These are phyloP conservation scores for Hyalella azteca DNA, from an alignment of 2,888 invertebrate species.

Conservation along the genomic window DNA sequence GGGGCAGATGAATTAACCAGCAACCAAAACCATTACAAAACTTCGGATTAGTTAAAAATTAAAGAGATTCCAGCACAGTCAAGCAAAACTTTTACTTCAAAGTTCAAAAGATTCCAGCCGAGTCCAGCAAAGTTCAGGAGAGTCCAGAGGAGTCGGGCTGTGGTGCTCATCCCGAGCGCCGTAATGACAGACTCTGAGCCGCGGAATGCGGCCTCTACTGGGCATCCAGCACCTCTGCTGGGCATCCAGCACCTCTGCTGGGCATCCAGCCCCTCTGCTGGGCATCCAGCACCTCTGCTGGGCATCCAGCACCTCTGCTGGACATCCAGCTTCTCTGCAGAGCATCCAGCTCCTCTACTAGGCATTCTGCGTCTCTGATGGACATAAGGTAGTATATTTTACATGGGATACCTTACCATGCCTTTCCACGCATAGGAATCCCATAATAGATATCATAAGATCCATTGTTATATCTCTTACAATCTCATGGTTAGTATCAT, in stretches of 20 bases:
- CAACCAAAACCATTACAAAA: too few species aligned
- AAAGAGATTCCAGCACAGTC: too few species aligned
- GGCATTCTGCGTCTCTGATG: background rate
- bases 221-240: background rate
- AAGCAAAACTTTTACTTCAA: too few species aligned
- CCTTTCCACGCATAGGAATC: too few species aligned
- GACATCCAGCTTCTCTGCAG: background rate
- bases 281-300: background rate
- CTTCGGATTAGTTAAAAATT: too few species aligned
- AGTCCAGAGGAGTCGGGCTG: background rate
- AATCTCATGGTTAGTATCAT: too few species aligned
- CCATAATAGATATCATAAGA: too few species aligned
- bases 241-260: background rate
- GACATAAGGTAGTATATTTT: too few species aligned
- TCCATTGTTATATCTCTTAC: too few species aligned
- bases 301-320: background rate
- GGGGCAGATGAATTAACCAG: too few species aligned
- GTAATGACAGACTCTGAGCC: constrained; percentile 23
- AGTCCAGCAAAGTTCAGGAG: background rate
- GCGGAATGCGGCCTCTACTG: constrained; percentile 19
- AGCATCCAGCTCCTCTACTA: background rate
- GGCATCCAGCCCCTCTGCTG: background rate
- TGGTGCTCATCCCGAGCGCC: background rate
- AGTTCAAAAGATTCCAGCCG: too few species aligned
- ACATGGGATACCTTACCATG: too few species aligned